phyloP scores from a whole-genome alignment of 2,113 vertebrate species.

The Echinops telfairi region DNA sequence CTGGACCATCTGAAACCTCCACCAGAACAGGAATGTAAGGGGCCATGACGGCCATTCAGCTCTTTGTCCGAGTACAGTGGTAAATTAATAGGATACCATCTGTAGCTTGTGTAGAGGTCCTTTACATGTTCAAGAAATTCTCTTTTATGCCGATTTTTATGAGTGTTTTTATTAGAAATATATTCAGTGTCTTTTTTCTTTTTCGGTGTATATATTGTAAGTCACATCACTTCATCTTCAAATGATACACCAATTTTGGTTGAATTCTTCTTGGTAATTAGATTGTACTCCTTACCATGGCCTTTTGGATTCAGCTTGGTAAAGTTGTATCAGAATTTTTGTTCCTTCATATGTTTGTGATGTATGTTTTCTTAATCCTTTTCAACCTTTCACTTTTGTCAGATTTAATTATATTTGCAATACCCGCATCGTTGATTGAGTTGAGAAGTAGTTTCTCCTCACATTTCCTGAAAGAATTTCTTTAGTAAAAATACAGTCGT shows the following conservation, averaged over 20 bases:
- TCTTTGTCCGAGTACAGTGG: neutral
- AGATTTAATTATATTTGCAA: neutral
- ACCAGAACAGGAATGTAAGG: neutral
- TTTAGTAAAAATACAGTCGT: neutral
- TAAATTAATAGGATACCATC: neutral
- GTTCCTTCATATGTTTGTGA: neutral
- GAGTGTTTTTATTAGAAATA: neutral
- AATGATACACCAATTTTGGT: neutral
- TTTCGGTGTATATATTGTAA: neutral
- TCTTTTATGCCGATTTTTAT: neutral
- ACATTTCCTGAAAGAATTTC: neutral
- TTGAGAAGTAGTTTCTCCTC: neutral
- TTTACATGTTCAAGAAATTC: neutral
- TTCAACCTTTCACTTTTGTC: neutral
- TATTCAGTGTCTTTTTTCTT: neutral
- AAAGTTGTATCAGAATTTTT: neutral
- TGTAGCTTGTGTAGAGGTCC: neutral
- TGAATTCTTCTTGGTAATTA: no score
- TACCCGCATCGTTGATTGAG: neutral
- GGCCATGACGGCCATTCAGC: no score
- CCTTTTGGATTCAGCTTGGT: neutral
- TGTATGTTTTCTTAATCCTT: neutral
- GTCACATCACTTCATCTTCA: neutral
- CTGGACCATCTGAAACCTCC: neutral
- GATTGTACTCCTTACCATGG: neutral